Evolutionary conservation across 2,113 vertebrate genomes (phyloP), one percentile per base, ranked within the genome.

Genomic region (Nesoenas mayeri): DNA sequence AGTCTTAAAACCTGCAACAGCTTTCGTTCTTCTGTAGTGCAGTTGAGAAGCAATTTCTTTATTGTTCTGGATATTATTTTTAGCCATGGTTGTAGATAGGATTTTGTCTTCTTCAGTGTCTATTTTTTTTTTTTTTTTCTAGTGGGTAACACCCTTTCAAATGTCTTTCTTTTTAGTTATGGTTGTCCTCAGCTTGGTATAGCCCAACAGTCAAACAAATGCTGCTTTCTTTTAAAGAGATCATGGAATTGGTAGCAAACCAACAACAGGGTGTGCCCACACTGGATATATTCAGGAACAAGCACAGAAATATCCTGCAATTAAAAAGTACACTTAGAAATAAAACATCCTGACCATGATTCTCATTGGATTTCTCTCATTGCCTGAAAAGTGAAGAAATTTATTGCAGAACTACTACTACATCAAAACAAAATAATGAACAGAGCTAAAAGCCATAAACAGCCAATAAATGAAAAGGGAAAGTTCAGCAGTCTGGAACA

Each of bases 141-240:
- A 53, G 32, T 34, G 29, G 36, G 40, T 91, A 69, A 24, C 73
- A 93, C 84, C 78, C 74, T 94, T 87, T 91, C 64, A 94, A 85
- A 82, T 3, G 50, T 93, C 42, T 93, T 92, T 94, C 53, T 38
- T 91, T 93, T 89, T 58, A 82, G 58, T 83, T 91, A 74, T 70
- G 70, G 62, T 79, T 9, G 25, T 91, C 38, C 21, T 83, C 25
- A 88, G 19, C 50, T 79, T 82, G 53, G 66, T 87, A 50, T 82
- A 50, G 40, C 82, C 88, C 93, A 94, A 79, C 10, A 85, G 66
- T 50, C 44, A 88, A 93, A 97, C 74, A 96, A 89, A 91, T 73
- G 40, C 9, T 89, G 74, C 89, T 91, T 96, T 97, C 79, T 93
- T 93, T 80, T 82, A 47, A 89, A 85, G 19, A 87, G 34, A 91